Base-by-base conservation (phyloP, 2,888 invertebrate genomes). In the Agrochola lota region DNA sequence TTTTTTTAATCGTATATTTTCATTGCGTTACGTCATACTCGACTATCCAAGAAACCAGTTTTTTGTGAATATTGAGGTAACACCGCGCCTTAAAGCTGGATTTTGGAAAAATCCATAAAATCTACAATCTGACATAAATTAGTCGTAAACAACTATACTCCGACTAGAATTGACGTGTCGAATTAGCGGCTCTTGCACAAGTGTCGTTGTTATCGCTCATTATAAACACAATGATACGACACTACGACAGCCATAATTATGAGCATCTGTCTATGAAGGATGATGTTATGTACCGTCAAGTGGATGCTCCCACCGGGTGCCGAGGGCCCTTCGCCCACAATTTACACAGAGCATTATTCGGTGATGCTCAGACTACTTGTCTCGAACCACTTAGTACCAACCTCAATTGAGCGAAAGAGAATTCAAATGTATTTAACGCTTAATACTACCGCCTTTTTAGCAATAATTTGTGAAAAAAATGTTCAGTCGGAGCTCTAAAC, bases 311-410 rank as follows among this genome's bases (percentile, higher is more conserved):
- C 83, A 85, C 81, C 81, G 86, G 88, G 74, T 87, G 85, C 75
- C 74, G 85, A 92, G 92, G 84, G 88, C 89, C 85, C 92, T 92
- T 85, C 74, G 81, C 79, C 83, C 85, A 90, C 91, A 92, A 92
- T 93, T 93, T 92, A 91, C 92, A 91, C 87, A 84, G 90, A 91
- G 85, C 90, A 91, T 92, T 90, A 92, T 93, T 93, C 88, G 90
- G 87, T 85, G 90, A 91, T 92, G 91, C 88, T 93, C 91, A 91
- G 89, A 91, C 91, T 90, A 92, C 93, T 94, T 90, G 89, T 89
- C 91, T 91, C 88, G 81, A 91, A 91, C 90, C 91, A 92, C 91
- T 92, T 92, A 84, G 83, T 85, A 85, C 83, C 84, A 87, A 87
- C 88, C 81, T 74, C 84, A 74, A 80, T 84, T 80, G 86, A 87